These are phyloP conservation scores for Caenorhabditis japonica DNA, from an alignment of 2,888 invertebrate species.

Conservation along the genomic window DNA sequence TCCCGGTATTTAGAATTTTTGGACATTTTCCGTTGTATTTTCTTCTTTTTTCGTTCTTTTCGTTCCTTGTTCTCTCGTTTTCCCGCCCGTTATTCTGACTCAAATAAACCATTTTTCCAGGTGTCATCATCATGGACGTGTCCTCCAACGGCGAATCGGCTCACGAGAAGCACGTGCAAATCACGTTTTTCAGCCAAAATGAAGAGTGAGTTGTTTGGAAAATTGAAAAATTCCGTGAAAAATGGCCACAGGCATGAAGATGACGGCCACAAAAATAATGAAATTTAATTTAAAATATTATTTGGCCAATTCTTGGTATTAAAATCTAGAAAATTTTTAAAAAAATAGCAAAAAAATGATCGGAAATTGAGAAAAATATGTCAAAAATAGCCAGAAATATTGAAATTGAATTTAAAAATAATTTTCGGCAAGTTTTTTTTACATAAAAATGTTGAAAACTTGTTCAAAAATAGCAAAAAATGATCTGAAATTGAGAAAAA, in stretches of 20 bases:
- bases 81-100: background rate
- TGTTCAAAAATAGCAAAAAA: too few species aligned
- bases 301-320: too few species aligned
- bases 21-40: background rate
- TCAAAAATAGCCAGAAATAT: too few species aligned
- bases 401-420: too few species aligned
- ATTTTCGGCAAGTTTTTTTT: too few species aligned
- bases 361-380: too few species aligned
- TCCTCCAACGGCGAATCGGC: conserved; percentile 15
- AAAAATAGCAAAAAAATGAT: too few species aligned
- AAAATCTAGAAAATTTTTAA: background rate
- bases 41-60: conserved; percentile 1
- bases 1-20: background rate
- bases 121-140: conserved; percentile 12
- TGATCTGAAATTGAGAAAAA: too few species aligned
- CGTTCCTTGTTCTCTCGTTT: background rate
- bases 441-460: too few species aligned
- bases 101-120: too few species aligned
- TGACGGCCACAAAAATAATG: background rate
- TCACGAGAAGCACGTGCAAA: conserved; percentile 56
- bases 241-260: background rate
- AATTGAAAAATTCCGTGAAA: background rate
- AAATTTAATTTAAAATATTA: conserved; percentile 2
- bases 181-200: conserved; percentile 58
- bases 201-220: conserved; percentile 39